Evolutionary conservation across 2,888 invertebrate genomes (phyloP), one percentile per base, ranked within the genome.

Genomic region (Caenorhabditis imperialis): DNA sequence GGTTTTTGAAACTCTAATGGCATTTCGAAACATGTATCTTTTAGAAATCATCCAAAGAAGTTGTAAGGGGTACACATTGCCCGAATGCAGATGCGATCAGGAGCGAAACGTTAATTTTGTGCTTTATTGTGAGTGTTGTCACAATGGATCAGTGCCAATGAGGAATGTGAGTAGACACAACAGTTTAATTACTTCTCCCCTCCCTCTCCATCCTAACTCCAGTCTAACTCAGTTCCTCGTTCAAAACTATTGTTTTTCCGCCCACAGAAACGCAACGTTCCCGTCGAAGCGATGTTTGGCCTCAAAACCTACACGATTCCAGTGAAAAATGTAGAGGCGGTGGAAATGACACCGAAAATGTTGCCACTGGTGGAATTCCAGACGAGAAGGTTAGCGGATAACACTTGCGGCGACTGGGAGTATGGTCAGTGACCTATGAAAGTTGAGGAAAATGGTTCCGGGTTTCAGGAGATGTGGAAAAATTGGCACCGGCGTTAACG

Each of bases 261-360:
- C 33, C 35, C 55, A 25, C 50, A 67, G 67, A 67, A 33, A 45
- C 48, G 67, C 3, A 38, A 42, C n/a, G 67, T 67, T 22, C 8
- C 57, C 2, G 27, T 67, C 23, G 67, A 67, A 45, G 51, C 67
- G 5, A 67, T 67, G 67, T 67, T 67, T 25, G 67, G 67, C 2
- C 51, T 57, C 20, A 67, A 67, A 23, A 37, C 51, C 20, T 67
- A 67, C 16, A 20, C 33, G 23, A 23, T 38, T n/a, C 44, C 61
- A 40, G 22, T 23, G 33, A 25, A 44, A 53, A 27, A 25, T 14
- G n/a, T n/a, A 35, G 16, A 18, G 7, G 45, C n/a, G 12, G 38
- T 16, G 4, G 14, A 38, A 38, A 14, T 10, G 4, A 10, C 8
- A n/a, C n/a, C 38, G n/a, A 14, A 38, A 38, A 40, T 37, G 4